phyloP scores from a whole-genome alignment of 2,113 vertebrate genomes.

The Archocentrus centrarchus region DNA sequence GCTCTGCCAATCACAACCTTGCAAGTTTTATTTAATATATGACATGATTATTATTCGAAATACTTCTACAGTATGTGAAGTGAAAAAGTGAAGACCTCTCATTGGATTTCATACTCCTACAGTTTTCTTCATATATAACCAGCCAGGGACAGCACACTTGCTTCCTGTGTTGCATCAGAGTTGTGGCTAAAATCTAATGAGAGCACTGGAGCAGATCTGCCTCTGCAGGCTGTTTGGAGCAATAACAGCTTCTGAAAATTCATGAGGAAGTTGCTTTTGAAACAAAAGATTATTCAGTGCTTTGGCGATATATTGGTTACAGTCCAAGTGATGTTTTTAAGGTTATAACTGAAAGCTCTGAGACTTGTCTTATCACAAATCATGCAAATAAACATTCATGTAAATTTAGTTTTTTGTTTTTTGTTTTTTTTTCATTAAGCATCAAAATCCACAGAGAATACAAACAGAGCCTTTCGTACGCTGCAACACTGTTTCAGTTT shows the following conservation, averaged over 20 bases:
- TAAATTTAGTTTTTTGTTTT: background rate
- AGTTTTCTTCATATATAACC: background rate
- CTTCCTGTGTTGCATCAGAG: too few relatives aligned
- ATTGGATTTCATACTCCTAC: background rate
- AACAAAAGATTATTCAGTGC: background rate
- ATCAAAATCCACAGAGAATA: background rate
- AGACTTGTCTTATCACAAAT: background rate
- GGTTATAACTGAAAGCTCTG: background rate
- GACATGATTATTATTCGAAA: constrained; percentile 28
- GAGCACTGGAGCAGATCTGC: background rate
- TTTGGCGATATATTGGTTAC: background rate
- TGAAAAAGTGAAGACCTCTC: background rate
- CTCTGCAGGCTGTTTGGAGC: background rate
- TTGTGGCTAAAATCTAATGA: background rate
- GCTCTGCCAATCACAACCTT: constrained; percentile 7
- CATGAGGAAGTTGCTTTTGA: background rate
- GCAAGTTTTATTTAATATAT: background rate
- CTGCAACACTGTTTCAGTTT: background rate
- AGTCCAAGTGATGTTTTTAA: background rate
- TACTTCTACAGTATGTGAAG: background rate
- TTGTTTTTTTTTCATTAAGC: background rate
- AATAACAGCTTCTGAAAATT: background rate
- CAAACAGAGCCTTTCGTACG: background rate
- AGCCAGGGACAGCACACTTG: background rate
- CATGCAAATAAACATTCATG: background rate